Conservation (phyloP, 2,113 vertebrate genomes). For the Elephas maximus region DNA sequence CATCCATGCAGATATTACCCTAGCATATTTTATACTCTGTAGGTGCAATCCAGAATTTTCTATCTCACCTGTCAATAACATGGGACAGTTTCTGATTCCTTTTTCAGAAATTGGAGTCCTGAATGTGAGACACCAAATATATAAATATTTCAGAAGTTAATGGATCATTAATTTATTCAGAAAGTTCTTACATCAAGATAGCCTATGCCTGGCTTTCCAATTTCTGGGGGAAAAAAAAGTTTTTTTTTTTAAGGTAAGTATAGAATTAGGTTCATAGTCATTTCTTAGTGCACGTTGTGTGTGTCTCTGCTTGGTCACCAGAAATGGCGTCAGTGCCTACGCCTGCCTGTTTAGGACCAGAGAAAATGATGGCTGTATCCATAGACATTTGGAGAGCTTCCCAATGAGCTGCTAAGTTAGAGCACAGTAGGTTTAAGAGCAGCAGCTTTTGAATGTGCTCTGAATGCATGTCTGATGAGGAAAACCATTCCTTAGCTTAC, state of each 20-base stretch:
- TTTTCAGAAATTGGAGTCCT: not conserved
- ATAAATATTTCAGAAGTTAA: constrained; percentile 25
- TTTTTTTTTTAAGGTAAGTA: not conserved
- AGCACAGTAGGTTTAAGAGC: constrained; percentile 28
- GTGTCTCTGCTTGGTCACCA: not conserved
- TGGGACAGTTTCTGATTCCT: not conserved
- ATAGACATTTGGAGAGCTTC: constrained; percentile 45
- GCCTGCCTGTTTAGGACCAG: not conserved
- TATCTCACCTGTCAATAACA: not conserved
- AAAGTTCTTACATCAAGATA: not conserved
- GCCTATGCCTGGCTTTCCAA: not conserved
- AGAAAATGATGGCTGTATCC: not conserved
- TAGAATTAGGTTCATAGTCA: not conserved
- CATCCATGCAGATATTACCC: not conserved
- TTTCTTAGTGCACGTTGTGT: not conserved
- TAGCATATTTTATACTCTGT: not conserved
- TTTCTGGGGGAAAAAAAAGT: not conserved
- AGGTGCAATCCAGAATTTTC: not conserved
- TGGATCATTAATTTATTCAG: not conserved
- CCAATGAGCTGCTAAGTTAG: constrained; percentile 66
- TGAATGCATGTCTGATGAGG: not conserved
- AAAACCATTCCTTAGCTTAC: not conserved
- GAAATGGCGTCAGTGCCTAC: not conserved
- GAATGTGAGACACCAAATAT: constrained; percentile 9
- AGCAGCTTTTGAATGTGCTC: constrained; percentile 26